phyloP scores from a whole-genome alignment of 2,888 invertebrate genomes.

The Callimorpha dominula region DNA sequence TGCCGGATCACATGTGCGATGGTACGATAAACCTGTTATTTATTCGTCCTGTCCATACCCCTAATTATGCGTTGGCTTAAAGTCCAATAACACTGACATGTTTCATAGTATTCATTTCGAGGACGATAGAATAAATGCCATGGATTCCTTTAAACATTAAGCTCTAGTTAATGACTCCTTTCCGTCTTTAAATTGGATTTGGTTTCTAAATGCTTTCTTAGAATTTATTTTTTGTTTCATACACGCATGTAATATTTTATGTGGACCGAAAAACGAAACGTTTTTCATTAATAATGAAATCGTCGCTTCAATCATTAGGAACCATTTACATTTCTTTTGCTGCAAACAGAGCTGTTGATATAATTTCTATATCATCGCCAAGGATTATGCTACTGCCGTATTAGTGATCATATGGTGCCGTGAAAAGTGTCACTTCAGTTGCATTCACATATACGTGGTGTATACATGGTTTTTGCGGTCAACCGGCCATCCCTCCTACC shows the following conservation, averaged over 20 bases:
- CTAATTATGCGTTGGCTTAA: conserved; percentile 73
- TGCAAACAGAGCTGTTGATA: conserved; percentile 31
- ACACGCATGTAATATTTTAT: conserved; percentile 27
- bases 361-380: conserved; percentile 32
- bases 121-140: conserved; percentile 49
- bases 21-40: conserved; percentile 80
- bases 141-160: conserved; percentile 64
- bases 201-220: conserved; percentile 41
- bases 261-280: background rate
- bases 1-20: conserved; percentile 69
- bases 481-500: conserved; percentile 57
- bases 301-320: conserved; percentile 17
- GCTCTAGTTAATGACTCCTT: conserved; percentile 69
- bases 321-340: conserved; percentile 38
- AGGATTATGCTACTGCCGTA: conserved; percentile 26
- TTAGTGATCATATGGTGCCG: conserved; percentile 35
- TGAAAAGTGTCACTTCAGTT: conserved; percentile 36
- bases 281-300: too few relatives aligned
- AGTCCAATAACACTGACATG: conserved; percentile 63
- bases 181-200: conserved; percentile 54
- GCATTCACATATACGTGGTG: conserved; percentile 33
- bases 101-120: conserved; percentile 72
- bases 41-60: conserved; percentile 70
- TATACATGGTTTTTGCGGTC: conserved; percentile 47
- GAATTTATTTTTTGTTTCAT: conserved; percentile 31